A percentile compares a stretch with the other conserved stretches of the same genome.
Evolutionary conservation across 2,888 invertebrate species (phyloP).

Genomic region (Mystacides longicornis): DNA sequence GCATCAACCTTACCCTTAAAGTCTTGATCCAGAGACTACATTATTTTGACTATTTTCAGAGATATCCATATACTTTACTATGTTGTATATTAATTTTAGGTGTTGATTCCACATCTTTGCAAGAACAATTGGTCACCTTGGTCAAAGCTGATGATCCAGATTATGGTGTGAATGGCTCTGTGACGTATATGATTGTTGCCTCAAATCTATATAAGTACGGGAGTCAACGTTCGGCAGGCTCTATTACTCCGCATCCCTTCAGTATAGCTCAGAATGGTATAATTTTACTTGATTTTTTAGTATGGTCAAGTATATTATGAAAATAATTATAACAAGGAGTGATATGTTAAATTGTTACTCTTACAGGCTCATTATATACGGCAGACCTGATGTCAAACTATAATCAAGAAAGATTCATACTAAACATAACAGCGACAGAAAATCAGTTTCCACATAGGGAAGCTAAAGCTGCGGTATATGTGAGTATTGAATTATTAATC

Average conservation of each 20-base stretch:
- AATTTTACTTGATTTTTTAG: background rate
- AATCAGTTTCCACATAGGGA: constrained; percentile 69
- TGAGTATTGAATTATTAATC: constrained; percentile 38
- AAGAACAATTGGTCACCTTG: constrained; percentile 66
- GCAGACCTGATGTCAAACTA: constrained; percentile 82
- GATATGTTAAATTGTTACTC: background rate
- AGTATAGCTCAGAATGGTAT: constrained; percentile 64
- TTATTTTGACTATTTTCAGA: no score
- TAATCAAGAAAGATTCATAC: constrained; percentile 78
- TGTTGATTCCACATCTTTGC: constrained; percentile 67
- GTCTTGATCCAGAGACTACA: no score
- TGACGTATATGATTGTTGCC: constrained; percentile 73
- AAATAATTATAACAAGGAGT: background rate
- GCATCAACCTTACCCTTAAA: no score
- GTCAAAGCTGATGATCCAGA: constrained; percentile 80
- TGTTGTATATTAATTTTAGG: no score
- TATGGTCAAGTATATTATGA: background rate
- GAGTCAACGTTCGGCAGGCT: constrained; percentile 68
- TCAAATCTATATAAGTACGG: constrained; percentile 77
- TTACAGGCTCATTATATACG: constrained; percentile 53
- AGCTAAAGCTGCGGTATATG: constrained; percentile 69
- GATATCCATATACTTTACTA: no score
- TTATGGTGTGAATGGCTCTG: constrained; percentile 72
- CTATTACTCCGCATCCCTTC: constrained; percentile 84
- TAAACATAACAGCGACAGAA: constrained; percentile 79